Evolutionary conservation across 1,140 invertebrate genomes (phyloP).

Genomic region (Macrotrachela quadricornifera): DNA sequence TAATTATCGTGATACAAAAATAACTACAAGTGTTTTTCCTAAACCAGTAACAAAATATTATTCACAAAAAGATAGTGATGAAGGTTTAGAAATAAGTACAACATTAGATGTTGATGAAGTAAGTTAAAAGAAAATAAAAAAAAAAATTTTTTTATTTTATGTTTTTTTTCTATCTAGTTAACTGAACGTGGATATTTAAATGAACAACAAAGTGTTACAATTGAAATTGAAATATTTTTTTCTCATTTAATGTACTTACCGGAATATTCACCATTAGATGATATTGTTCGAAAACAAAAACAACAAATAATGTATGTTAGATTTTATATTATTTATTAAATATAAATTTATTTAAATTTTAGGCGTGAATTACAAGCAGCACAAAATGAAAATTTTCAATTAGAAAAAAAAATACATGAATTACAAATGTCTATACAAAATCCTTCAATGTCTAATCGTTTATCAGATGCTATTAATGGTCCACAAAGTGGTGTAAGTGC

Average conservation of each 20-base stretch:
- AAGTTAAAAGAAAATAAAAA: not conserved
- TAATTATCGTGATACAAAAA: not conserved
- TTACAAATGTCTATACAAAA: constrained; percentile 48
- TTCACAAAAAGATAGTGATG: constrained; percentile 54
- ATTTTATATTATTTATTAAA: not conserved
- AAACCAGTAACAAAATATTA: constrained; percentile 61
- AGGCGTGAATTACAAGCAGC: constrained; percentile 57
- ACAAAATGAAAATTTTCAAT: constrained; percentile 59
- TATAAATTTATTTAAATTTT: constrained; percentile 13
- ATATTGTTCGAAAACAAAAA: constrained; percentile 56
- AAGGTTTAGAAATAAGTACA: constrained; percentile 58
- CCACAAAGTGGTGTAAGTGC: constrained; percentile 1
- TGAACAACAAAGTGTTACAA: constrained; percentile 45
- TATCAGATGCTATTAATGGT: not conserved
- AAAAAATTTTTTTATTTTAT: not conserved
- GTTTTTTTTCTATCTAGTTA: constrained; percentile 22
- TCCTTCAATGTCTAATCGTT: not conserved
- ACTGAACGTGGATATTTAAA: constrained; percentile 52
- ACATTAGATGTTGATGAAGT: constrained; percentile 8
- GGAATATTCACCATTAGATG: constrained; percentile 65
- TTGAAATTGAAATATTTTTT: constrained; percentile 64
- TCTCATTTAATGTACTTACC: constrained; percentile 60
- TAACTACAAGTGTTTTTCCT: constrained; percentile 27
- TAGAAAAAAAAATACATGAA: constrained; percentile 62
- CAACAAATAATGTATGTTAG: constrained; percentile 54